These are phyloP conservation scores for Macaria liturata DNA, from an alignment of 2,888 invertebrate genomes.

Conservation along the genomic window DNA sequence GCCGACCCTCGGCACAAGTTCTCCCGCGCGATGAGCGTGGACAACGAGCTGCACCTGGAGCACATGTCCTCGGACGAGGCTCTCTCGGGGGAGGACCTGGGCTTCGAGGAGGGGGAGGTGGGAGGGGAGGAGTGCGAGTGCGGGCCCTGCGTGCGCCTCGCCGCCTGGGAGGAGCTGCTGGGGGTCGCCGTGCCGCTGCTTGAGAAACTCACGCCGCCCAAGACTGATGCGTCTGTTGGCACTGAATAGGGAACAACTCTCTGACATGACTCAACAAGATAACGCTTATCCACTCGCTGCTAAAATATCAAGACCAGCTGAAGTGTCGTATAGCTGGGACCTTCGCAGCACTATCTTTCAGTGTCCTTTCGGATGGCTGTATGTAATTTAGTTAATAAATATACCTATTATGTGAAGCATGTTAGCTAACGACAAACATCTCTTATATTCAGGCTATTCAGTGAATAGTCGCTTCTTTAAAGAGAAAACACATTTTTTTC, in stretches of 20 bases:
- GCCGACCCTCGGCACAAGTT: conserved; percentile 35
- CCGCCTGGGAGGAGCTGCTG: conserved; percentile 89
- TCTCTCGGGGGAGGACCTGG: conserved; percentile 65
- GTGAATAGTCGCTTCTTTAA: no score
- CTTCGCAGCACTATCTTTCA: no score
- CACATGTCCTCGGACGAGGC: conserved; percentile 48
- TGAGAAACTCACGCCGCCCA: conserved; percentile 82
- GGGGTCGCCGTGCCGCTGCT: conserved; percentile 89
- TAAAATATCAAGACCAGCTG: no score
- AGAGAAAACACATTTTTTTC: no score
- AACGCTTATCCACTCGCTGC: no score
- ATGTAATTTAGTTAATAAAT: no score
- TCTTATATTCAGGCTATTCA: no score
- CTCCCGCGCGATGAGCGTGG: conserved; percentile 50
- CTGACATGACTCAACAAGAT: no score
- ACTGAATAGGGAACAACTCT: conserved; percentile 48
- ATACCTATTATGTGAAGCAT: no score
- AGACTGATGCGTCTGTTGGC: conserved; percentile 69
- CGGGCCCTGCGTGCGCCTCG: conserved; percentile 62
- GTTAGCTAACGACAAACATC: no score
- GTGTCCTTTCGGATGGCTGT: no score
- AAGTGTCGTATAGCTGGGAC: no score
- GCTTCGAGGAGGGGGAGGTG: conserved; percentile 69
- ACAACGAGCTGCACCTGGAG: conserved; percentile 46
- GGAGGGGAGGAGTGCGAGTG: conserved; percentile 64